Evolutionary conservation across 1,140 invertebrate genomes (phyloP).

Genomic region (Drosophila sulfurigaster): DNA sequence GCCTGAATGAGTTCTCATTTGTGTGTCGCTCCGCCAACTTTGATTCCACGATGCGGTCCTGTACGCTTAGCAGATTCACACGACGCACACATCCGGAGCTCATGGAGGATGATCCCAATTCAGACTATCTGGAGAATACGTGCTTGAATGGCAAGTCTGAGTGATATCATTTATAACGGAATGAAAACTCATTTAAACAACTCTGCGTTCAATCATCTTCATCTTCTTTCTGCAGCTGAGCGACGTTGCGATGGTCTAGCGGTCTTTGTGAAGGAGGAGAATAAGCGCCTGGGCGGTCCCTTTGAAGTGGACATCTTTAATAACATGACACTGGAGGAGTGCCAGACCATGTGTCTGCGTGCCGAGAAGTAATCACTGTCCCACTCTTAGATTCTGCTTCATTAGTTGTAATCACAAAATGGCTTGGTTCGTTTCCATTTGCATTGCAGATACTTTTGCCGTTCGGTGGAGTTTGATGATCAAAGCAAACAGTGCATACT

Average conservation of each 20-base stretch:
- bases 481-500: conserved; percentile 93
- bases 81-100: conserved; percentile 93
- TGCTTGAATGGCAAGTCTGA: conserved; percentile 91
- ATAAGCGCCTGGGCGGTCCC: conserved; percentile 93
- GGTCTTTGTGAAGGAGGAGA: conserved; percentile 95
- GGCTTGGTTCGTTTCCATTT: not conserved
- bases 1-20: conserved; percentile 94
- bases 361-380: conserved; percentile 88
- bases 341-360: conserved; percentile 91
- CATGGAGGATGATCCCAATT: conserved; percentile 92
- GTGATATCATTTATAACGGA: not conserved
- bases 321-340: conserved; percentile 93
- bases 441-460: conserved; percentile 91
- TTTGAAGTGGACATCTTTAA: conserved; percentile 94
- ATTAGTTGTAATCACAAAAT: conserved; percentile 52
- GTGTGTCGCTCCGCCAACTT: conserved; percentile 94
- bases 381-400: conserved; percentile 52
- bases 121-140: conserved; percentile 96
- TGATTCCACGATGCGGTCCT: conserved; percentile 90
- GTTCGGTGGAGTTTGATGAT: conserved; percentile 95
- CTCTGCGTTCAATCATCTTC: conserved; percentile 13
- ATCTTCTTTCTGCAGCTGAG: conserved; percentile 87
- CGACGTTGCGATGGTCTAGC: conserved; percentile 93
- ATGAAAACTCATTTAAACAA: not conserved
- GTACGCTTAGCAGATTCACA: conserved; percentile 92